phyloP scores from a whole-genome alignment of 2,113 vertebrate genomes.

The Leuciscus idus region DNA sequence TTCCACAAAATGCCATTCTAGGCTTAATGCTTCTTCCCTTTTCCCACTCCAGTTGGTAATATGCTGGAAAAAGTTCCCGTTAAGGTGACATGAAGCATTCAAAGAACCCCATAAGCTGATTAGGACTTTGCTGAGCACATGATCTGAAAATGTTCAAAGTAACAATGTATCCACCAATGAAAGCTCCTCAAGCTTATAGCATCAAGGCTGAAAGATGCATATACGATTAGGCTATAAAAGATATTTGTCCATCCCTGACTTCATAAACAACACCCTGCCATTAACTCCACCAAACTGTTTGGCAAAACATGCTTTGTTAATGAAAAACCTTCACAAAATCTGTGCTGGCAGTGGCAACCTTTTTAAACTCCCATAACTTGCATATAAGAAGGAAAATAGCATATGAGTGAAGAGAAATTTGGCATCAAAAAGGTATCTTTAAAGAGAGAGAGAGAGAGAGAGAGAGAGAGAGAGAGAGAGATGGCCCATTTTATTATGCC shows the following conservation, averaged over 20 bases:
- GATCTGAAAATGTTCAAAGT: conserved; percentile 56
- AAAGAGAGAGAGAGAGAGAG: no score
- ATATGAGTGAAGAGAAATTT: background rate
- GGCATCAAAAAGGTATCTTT: no score
- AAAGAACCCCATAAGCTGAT: conserved; percentile 63
- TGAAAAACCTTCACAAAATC: background rate
- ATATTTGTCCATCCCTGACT: background rate
- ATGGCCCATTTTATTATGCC: background rate
- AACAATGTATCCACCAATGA: background rate
- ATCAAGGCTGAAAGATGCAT: background rate
- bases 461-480: no score
- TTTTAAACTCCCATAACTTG: background rate
- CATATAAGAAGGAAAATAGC: background rate
- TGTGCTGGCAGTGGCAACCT: no score
- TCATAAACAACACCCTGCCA: background rate
- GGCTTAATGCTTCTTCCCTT: conserved; percentile 16
- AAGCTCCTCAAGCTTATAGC: background rate
- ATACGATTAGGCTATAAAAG: background rate
- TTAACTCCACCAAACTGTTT: background rate
- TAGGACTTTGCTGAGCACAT: conserved; percentile 57
- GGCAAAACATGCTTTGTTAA: background rate
- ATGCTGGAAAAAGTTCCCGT: conserved; percentile 45
- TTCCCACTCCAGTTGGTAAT: conserved; percentile 51
- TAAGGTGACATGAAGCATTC: conserved; percentile 62
- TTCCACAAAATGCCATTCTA: conserved; percentile 27